Percentiles rank a stretch among this genome's conserved stretches.
Evolutionary conservation across 2,888 invertebrate genomes (phyloP).

Genomic region (Drosophila mayaguana): DNA sequence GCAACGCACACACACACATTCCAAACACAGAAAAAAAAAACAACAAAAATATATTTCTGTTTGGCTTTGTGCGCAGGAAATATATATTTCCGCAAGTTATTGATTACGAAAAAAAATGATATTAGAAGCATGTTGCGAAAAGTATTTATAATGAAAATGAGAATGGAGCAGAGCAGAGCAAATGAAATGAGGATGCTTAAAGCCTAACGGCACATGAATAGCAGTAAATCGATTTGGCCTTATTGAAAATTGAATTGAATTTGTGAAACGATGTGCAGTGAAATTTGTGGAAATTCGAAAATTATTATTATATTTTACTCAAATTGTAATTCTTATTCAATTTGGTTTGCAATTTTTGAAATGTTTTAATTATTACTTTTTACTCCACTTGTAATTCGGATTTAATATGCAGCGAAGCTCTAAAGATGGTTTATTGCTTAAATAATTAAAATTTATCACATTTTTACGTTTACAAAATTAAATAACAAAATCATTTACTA

Average conservation of each 20-base stretch:
- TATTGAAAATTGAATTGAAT: neutral
- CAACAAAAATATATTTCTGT: constrained; percentile 3
- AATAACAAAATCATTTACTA: no score
- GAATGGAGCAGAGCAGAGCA: neutral
- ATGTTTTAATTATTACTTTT: neutral
- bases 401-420: no score
- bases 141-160: constrained; percentile 11
- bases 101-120: constrained; percentile 53
- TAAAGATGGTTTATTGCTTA: no score
- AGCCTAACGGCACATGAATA: neutral
- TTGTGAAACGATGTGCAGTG: neutral
- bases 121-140: constrained; percentile 3
- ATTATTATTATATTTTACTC: neutral
- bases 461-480: no score
- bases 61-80: constrained; percentile 12
- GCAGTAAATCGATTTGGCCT: neutral
- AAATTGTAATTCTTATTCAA: neutral
- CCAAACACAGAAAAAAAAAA: neutral
- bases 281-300: neutral
- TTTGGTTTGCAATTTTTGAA: neutral
- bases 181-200: neutral
- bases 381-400: no score
- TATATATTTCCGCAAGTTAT: constrained; percentile 61
- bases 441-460: no score
- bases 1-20: neutral